These are phyloP conservation scores for Hirudo medicinalis DNA, from an alignment of 1,140 invertebrate species.

Conservation along the genomic window DNA sequence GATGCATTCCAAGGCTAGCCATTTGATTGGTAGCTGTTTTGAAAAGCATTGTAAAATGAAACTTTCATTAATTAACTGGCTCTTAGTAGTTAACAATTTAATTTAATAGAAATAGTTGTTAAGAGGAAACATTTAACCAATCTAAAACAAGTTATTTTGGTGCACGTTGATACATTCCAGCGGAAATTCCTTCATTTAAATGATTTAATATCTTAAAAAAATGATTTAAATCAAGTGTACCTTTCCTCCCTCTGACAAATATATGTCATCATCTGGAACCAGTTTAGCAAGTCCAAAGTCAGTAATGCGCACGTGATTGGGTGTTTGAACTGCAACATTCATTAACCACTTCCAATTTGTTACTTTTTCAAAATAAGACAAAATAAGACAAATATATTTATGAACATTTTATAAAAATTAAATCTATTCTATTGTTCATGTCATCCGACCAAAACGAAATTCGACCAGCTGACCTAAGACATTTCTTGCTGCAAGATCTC, in stretches of 20 bases:
- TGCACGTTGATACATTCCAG: no score
- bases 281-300: slow-evolving; percentile 94
- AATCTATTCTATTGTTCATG: neutral
- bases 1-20: slow-evolving; percentile 92
- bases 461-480: slow-evolving; percentile 50
- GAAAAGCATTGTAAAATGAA: neutral
- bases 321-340: slow-evolving; percentile 61
- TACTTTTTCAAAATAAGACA: neutral
- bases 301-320: slow-evolving; percentile 87
- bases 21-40: slow-evolving; percentile 84
- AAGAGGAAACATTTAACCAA: no score
- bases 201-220: no score
- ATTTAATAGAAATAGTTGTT: no score
- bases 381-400: no score
- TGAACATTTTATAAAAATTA: neutral
- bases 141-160: no score
- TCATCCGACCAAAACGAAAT: neutral
- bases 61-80: no score
- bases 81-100: no score
- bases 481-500: slow-evolving; percentile 89
- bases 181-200: no score
- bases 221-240: slow-evolving; percentile 24
- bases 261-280: slow-evolving; percentile 84
- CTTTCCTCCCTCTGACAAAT: slow-evolving; percentile 89
- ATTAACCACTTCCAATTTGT: neutral